A percentile compares a stretch with the other conserved stretches of the same genome.
Conservation (phyloP, 2,797 vertebrate species). For the Sylvia borin region DNA sequence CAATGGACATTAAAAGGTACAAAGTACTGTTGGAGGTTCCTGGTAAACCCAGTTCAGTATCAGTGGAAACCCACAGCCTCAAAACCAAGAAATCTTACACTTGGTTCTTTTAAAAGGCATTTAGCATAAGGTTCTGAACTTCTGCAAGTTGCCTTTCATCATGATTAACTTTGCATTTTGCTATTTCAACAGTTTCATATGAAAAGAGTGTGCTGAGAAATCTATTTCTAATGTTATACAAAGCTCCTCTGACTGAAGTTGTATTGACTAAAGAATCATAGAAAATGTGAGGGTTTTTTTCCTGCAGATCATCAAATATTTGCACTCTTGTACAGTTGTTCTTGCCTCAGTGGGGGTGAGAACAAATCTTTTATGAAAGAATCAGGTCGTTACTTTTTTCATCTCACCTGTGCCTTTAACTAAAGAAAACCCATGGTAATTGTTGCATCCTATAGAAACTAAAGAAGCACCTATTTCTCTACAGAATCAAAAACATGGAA, state of each 20-base stretch:
- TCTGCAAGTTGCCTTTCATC: not conserved
- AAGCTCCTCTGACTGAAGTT: not conserved
- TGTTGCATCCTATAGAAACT: not conserved
- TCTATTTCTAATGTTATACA: slow-evolving; percentile 18
- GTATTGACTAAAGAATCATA: not conserved
- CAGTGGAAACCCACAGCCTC: not conserved
- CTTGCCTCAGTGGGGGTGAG: not conserved
- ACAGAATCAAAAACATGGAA: not conserved
- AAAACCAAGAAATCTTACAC: not conserved
- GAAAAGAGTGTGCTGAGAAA: slow-evolving; percentile 36
- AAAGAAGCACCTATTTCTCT: not conserved
- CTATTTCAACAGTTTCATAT: not conserved
- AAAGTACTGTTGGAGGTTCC: not conserved
- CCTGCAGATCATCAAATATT: not conserved
- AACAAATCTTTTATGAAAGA: not conserved
- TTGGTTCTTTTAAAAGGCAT: not conserved
- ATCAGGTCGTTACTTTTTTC: not conserved
- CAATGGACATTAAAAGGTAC: not conserved
- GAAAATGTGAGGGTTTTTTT: not conserved
- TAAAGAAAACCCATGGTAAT: not conserved
- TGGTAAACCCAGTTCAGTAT: not conserved
- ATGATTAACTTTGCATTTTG: slow-evolving; percentile 43
- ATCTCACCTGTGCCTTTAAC: not conserved
- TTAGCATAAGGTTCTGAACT: slow-evolving; percentile 2
- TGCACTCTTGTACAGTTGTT: not conserved